Evolutionary conservation across 2,888 invertebrate species (phyloP).

Genomic region (Drosophila testacea): DNA sequence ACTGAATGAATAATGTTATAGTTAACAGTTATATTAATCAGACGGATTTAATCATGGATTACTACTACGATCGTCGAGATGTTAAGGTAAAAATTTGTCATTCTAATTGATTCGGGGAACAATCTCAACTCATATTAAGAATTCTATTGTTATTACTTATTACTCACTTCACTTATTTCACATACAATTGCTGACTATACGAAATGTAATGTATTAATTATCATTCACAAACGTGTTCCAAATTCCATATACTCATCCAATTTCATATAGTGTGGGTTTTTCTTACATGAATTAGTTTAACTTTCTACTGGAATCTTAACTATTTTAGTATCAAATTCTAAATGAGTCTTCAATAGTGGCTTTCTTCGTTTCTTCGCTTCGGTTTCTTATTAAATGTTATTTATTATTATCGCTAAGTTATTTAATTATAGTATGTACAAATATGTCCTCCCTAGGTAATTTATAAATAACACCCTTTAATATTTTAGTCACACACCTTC

Average conservation of each 20-base stretch:
- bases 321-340: background rate
- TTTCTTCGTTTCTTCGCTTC: background rate
- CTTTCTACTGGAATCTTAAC: background rate
- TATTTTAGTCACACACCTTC: background rate
- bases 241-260: background rate
- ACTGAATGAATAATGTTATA: conserved; percentile 24
- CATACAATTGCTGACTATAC: conserved; percentile 9
- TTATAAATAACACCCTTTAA: background rate
- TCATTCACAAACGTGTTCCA: background rate
- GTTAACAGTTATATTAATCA: conserved; percentile 16
- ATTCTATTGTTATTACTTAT: conserved; percentile 39
- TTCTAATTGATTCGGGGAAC: conserved; percentile 21
- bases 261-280: background rate
- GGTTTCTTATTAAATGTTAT: background rate
- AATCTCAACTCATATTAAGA: conserved; percentile 12
- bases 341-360: background rate
- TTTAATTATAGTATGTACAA: background rate
- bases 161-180: conserved; percentile 27
- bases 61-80: conserved; percentile 66
- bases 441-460: too few species aligned
- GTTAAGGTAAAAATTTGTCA: conserved; percentile 57
- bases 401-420: background rate
- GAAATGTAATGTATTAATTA: background rate
- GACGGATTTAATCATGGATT: conserved; percentile 61
- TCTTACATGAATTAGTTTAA: background rate